Base-by-base conservation (phyloP, 92 coral and sea anemone genomes). In the Zoanthus solanderi region DNA sequence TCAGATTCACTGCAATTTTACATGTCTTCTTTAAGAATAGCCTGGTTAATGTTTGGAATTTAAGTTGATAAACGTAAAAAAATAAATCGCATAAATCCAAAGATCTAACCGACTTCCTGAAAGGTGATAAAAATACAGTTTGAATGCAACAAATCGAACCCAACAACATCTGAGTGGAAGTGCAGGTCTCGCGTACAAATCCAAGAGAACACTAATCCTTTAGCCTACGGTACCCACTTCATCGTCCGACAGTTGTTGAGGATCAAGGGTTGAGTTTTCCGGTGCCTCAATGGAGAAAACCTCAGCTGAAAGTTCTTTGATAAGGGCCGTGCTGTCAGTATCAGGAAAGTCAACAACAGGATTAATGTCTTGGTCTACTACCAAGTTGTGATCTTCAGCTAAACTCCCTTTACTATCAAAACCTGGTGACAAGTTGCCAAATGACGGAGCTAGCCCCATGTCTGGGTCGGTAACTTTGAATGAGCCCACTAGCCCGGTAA, bases 271-370 rank as follows among this genome's bases (percentile, higher is more conserved):
- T 30, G 88, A 88, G 58, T 91, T 89, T 81, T 56, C 85, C 29
- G 85, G 63, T 60, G 95, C 95, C n/a, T 95, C 98, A 79, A 95
- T 95, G 30, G 98, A 95, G 76, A 95, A 95, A 17, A 95, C 98
- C 75, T 95, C 98, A 45, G 92, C 94, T 9, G 98, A 95, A 46
- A 95, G 91, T 90, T 95, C 96, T 71, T 95, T 93, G 67, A 95
- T 95, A 34, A 95, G 93, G 2, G 98, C 96, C 29, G 92, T 91
- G 88, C 98, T 95, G 63, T 95, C 98, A 34, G 98, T 95, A 66
- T 95, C 98, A 28, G 98, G 93, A 61, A 95, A 95, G 56, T 91
- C 98, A 83, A 89, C 90, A 8, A 88, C 93, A 28, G 98, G 87
- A 78, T 93, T 93, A 81, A 95, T 78, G 77, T 93, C 96, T 13